Percentiles rank a stretch among this genome's conserved stretches.
Conservation (phyloP, 2,888 invertebrate species). For the Zaprionus lineosus region DNA sequence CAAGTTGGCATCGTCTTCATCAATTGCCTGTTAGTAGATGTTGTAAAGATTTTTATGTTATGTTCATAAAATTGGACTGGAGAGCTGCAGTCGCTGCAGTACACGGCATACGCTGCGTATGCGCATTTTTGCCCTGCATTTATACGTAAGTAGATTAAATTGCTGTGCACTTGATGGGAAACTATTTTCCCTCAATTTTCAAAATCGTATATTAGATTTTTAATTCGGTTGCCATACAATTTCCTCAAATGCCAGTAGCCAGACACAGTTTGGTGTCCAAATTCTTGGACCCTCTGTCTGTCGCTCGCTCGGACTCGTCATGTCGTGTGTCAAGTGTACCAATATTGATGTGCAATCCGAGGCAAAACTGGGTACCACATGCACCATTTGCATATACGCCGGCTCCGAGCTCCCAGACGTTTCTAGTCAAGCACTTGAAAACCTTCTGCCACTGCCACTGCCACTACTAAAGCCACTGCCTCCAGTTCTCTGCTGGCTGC, state of each 20-base stretch:
- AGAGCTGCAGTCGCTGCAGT: background rate
- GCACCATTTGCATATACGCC: constrained; percentile 64
- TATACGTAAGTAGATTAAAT: constrained; percentile 15
- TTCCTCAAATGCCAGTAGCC: constrained; percentile 48
- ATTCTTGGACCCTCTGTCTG: too few relatives aligned
- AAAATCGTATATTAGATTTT: constrained; percentile 15
- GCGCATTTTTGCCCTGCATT: constrained; percentile 38
- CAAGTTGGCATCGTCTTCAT: constrained; percentile 45
- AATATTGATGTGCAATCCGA: constrained; percentile 69
- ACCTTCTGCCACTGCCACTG: constrained; percentile 11
- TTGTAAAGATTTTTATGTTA: constrained; percentile 56
- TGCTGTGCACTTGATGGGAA: background rate
- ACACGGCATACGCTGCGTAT: constrained; percentile 36
- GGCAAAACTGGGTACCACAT: constrained; percentile 44
- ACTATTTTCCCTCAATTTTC: too few relatives aligned
- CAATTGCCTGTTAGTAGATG: constrained; percentile 64
- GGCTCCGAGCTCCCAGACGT: constrained; percentile 1
- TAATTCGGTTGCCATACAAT: constrained; percentile 25
- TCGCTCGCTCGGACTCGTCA: constrained; percentile 25
- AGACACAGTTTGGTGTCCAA: constrained; percentile 5
- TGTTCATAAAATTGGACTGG: constrained; percentile 22
- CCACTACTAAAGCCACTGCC: constrained; percentile 20
- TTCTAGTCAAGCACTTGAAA: constrained; percentile 25
- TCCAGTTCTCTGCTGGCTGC: too few relatives aligned
- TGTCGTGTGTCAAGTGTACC: constrained; percentile 61